Base-by-base conservation (phyloP, 2,797 vertebrate genomes). In the Hafferia zeledoni region DNA sequence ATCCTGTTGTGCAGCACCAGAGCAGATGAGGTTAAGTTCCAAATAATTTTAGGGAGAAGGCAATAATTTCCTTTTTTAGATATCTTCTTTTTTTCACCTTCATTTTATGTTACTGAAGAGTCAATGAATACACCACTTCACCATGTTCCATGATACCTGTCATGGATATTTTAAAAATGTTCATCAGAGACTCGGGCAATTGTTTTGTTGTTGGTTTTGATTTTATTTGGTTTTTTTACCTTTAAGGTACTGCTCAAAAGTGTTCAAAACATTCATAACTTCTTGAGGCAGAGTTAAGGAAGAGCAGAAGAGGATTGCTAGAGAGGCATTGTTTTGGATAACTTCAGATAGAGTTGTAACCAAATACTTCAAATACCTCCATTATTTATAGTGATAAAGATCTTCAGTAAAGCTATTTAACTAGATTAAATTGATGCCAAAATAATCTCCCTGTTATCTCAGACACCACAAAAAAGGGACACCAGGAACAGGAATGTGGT, bases 341-440 rank as follows among this genome's bases (percentile, higher is more conserved):
- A 57, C 87, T 91, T 93, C 82, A 90, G 44, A 87, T 90, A 87
- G 52, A 95, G 71, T 83, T 86, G 87, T 87, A 92, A 94, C 86
- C 75, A 95, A 94, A 93, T 94, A 91, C 88, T 95, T 95, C 81
- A 94, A 83, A 94, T 97, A 76, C 89, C 94, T 96, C 70, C 83
- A 80, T 92, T 91, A 95, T 95, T 96, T 96, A 91, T 92, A 83
- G 61, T 37, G 93, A 97, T 95, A 96, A 94, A 69, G 89, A 96
- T 96, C 94, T 96, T 95, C 91, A 89, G 87, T 77, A 94, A 92
- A 91, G 93, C 94, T 91, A 89, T 97, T 95, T 87, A 95, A 77
- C 68, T 91, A 88, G 94, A 96, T 97, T 95, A 95, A 96, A 94
- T 70, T 94, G 93, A 97, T 96, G 91, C 94, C 89, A 91, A 91